Evolutionary conservation across 1,140 invertebrate species (phyloP).

Genomic region (Coptotermes formosanus): DNA sequence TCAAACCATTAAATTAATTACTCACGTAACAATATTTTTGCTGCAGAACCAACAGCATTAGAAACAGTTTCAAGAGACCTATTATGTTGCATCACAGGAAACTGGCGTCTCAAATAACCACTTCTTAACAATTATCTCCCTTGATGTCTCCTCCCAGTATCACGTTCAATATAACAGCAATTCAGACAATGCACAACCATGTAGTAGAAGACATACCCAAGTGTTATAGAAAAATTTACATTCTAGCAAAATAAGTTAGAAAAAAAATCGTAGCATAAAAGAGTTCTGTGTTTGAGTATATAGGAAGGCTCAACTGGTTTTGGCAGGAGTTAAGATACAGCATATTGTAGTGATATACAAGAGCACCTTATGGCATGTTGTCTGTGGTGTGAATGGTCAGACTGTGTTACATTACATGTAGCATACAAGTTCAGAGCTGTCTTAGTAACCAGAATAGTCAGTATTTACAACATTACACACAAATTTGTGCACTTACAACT

Average conservation of each 20-base stretch:
- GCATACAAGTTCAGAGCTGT: too few species aligned
- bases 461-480: too few species aligned
- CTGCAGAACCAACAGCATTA: too few species aligned
- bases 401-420: too few species aligned
- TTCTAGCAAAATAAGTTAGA: constrained; percentile 30
- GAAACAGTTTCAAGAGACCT: too few species aligned
- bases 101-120: background rate
- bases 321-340: constrained; percentile 29
- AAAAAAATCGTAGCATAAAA: constrained; percentile 22
- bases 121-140: background rate
- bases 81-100: too few species aligned
- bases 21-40: too few species aligned
- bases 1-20: too few species aligned
- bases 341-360: background rate
- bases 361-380: background rate
- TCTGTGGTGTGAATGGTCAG: too few species aligned
- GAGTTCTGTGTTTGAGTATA: background rate
- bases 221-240: constrained; percentile 22
- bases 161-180: background rate
- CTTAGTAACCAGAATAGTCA: too few species aligned
- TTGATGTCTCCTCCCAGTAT: background rate
- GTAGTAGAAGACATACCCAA: background rate
- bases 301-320: constrained; percentile 31
- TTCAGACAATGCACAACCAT: constrained; percentile 10
- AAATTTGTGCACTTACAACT: too few species aligned